A percentile compares a stretch with the other conserved stretches of the same genome.
Evolutionary conservation across 1,140 invertebrate species (phyloP).

Genomic region (Leptinotarsa defecta): DNA sequence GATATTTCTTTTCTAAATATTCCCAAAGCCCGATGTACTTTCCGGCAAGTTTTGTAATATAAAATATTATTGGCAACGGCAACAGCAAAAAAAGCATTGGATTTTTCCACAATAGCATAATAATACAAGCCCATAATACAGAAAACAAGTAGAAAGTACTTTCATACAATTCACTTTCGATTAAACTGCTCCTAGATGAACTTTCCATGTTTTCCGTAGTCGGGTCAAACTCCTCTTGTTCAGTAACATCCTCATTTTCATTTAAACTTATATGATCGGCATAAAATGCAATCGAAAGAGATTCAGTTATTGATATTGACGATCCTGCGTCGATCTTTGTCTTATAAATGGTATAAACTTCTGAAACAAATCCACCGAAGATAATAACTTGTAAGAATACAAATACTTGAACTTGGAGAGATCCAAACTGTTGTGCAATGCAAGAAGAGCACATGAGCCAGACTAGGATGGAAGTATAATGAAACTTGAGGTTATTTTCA

Average conservation of each 20-base stretch:
- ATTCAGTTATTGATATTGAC: conserved; percentile 54
- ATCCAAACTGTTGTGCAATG: conserved; percentile 63
- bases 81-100: conserved; percentile 72
- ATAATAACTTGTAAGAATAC: conserved; percentile 58
- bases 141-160: conserved; percentile 66
- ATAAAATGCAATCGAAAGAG: conserved; percentile 50
- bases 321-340: conserved; percentile 39
- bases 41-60: conserved; percentile 64
- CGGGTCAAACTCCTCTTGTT: too few relatives aligned
- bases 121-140: conserved; percentile 69
- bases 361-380: conserved; percentile 56
- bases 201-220: not conserved
- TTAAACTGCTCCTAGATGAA: conserved; percentile 34
- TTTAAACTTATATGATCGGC: conserved; percentile 32
- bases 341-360: conserved; percentile 25
- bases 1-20: conserved; percentile 50
- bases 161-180: conserved; percentile 40
- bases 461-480: conserved; percentile 62
- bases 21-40: conserved; percentile 59
- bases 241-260: too few relatives aligned
- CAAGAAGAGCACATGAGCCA: conserved; percentile 68
- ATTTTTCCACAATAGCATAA: conserved; percentile 74
- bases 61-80: conserved; percentile 68
- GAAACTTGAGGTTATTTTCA: conserved; percentile 62
- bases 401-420: conserved; percentile 66